Evolutionary conservation across 2,113 vertebrate species (phyloP).

Genomic region (Stigmatopora nigra): DNA sequence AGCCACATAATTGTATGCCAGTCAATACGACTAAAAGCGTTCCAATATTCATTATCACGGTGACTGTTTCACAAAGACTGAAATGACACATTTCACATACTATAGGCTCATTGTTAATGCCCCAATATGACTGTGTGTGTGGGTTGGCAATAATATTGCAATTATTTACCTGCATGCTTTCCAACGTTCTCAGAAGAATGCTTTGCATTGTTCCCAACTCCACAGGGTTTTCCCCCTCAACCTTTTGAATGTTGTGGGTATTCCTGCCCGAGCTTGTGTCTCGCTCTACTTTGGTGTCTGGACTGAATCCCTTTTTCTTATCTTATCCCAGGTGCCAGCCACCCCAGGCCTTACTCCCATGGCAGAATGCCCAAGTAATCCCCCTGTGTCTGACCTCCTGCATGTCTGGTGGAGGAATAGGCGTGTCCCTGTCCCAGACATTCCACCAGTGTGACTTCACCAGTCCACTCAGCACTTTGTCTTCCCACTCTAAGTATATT

Average conservation of each 20-base stretch:
- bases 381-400: neutral
- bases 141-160: no score
- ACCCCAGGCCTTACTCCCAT: neutral
- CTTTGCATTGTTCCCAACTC: neutral
- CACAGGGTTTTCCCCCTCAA: neutral
- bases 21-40: no score
- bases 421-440: neutral
- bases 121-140: no score
- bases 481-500: neutral
- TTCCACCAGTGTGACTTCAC: slow-evolving; percentile 1
- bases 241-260: neutral
- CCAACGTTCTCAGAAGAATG: neutral
- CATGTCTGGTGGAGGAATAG: neutral
- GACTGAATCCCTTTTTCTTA: neutral
- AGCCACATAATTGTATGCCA: no score
- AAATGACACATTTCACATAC: neutral
- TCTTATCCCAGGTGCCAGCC: neutral
- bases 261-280: neutral
- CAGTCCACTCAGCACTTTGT: neutral
- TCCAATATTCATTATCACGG: no score
- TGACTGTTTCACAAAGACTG: neutral
- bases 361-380: slow-evolving; percentile 1
- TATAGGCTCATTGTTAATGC: no score
- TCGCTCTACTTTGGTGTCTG: neutral
- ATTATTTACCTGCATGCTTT: no score